Percentiles rank a stretch among this genome's conserved stretches.
These are phyloP conservation scores for western clawed frog (Xenopus tropicalis) DNA, from an alignment of 2,113 vertebrate genomes.

Conservation along the genomic window DNA sequence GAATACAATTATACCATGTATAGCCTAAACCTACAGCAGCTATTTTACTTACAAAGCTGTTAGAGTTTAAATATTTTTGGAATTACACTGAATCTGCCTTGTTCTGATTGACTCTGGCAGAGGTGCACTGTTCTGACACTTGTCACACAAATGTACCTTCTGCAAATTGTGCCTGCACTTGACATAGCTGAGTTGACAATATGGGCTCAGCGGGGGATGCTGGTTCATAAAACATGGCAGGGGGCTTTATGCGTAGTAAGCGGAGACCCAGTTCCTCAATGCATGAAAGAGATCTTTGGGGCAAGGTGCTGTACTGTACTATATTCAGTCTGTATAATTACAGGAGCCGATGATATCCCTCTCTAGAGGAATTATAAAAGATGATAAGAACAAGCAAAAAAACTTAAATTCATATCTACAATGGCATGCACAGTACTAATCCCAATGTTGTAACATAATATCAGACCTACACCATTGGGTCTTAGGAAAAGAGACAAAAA, in stretches of 20 bases:
- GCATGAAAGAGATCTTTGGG: constrained; percentile 29
- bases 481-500: too few relatives aligned
- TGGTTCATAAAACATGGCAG: constrained; percentile 27
- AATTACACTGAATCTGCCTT: neutral
- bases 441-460: too few relatives aligned
- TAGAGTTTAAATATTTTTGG: neutral
- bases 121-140: constrained; percentile 21
- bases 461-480: too few relatives aligned
- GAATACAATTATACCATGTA: too few relatives aligned
- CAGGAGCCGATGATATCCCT: constrained; percentile 19
- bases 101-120: constrained; percentile 26
- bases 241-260: constrained; percentile 13
- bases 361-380: neutral
- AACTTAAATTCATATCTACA: too few relatives aligned
- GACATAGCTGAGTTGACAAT: constrained; percentile 27
- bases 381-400: neutral
- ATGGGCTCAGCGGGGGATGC: constrained; percentile 21
- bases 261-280: constrained; percentile 4
- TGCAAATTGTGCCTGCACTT: constrained; percentile 9
- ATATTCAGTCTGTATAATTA: constrained; percentile 18
- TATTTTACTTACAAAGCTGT: neutral
- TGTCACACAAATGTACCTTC: constrained; percentile 22
- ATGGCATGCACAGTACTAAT: too few relatives aligned
- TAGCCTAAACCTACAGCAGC: too few relatives aligned
- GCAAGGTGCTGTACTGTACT: constrained; percentile 22